Conservation (phyloP, 2,888 invertebrate genomes). For the Hermaeophaga mercurialis region DNA sequence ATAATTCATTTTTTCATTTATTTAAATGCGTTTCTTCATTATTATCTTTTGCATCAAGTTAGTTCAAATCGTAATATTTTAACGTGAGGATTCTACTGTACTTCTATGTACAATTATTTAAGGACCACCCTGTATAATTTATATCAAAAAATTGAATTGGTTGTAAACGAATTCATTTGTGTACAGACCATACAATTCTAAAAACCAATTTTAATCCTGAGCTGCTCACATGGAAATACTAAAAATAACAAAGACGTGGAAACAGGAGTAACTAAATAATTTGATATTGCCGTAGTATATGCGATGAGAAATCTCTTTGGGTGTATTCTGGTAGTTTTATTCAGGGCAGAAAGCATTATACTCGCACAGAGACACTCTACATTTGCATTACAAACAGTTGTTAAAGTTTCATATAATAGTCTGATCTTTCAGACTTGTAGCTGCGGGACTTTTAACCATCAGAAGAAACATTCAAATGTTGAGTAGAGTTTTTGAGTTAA, state of each 20-base stretch:
- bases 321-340: conserved; percentile 30
- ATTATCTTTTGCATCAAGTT: no score
- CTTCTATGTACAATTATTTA: no score
- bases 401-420: conserved; percentile 18
- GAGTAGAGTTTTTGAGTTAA: background rate
- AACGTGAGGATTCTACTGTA: no score
- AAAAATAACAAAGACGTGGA: conserved; percentile 18
- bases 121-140: no score
- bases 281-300: conserved; percentile 39
- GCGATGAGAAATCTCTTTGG: conserved; percentile 38
- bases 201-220: conserved; percentile 19
- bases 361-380: background rate
- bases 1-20: no score
- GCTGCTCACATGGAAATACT: conserved; percentile 8
- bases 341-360: conserved; percentile 31
- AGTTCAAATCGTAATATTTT: no score
- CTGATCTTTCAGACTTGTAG: conserved; percentile 1
- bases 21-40: no score
- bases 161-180: no score
- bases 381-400: conserved; percentile 26
- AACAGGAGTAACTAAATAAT: conserved; percentile 25
- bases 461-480: conserved; percentile 8
- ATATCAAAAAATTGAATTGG: no score
- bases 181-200: no score
- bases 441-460: conserved; percentile 7